Percentiles rank a stretch among this genome's conserved stretches.
These are phyloP conservation scores for Smittia sp. DNA, from an alignment of 2,888 invertebrate genomes.

Conservation along the genomic window DNA sequence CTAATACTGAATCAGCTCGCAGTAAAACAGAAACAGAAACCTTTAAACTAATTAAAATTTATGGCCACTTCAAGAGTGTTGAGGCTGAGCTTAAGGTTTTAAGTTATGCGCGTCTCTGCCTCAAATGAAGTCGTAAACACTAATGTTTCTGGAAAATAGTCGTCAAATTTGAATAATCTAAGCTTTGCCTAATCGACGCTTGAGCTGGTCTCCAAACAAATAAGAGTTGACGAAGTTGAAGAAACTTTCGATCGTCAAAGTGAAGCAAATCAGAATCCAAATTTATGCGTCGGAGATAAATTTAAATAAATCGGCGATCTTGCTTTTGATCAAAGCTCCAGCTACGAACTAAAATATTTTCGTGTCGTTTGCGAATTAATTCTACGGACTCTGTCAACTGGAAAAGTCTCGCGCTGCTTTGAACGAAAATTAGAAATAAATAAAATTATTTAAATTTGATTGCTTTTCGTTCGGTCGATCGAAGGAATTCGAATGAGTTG, in stretches of 20 bases:
- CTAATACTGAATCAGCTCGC: too few relatives aligned
- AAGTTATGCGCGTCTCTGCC: not conserved
- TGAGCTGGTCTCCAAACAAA: not conserved
- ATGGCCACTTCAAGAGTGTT: slow-evolving; percentile 19
- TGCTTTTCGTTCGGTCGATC: not conserved
- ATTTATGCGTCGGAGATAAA: slow-evolving; percentile 1
- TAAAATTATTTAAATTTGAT: slow-evolving; percentile 27
- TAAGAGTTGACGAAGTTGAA: not conserved
- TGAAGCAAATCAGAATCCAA: slow-evolving; percentile 1
- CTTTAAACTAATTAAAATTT: slow-evolving; percentile 17
- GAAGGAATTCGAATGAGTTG: slow-evolving; percentile 11
- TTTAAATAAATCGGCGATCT: slow-evolving; percentile 15
- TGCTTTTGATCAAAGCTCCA: not conserved
- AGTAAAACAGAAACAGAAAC: too few relatives aligned
- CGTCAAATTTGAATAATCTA: slow-evolving; percentile 15
- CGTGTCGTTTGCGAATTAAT: slow-evolving; percentile 10
- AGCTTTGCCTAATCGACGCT: not conserved
- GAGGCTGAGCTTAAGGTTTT: slow-evolving; percentile 8
- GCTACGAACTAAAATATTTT: not conserved
- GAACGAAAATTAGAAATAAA: slow-evolving; percentile 19
- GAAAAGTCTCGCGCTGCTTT: not conserved
- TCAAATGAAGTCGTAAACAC: slow-evolving; percentile 21
- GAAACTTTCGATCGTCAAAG: not conserved
- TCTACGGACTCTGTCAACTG: slow-evolving; percentile 1
- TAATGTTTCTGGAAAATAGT: slow-evolving; percentile 16